Conservation (phyloP, 1,140 invertebrate genomes). For the Platyscapa corneri region DNA sequence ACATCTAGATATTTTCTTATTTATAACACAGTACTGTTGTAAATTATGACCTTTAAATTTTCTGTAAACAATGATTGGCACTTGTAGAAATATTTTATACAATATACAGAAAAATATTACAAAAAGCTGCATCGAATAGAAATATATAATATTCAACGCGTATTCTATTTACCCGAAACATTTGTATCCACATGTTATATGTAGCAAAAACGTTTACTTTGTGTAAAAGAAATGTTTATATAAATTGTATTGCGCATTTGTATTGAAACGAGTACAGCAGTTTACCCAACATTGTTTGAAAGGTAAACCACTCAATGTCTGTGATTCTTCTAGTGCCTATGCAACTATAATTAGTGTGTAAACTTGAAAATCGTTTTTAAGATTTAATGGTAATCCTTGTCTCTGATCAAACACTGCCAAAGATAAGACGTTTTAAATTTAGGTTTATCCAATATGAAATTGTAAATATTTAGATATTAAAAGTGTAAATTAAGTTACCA, state of each 20-base stretch:
- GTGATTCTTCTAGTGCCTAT: conserved; percentile 69
- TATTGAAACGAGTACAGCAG: too few relatives aligned
- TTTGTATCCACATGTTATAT: neutral
- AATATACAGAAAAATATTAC: neutral
- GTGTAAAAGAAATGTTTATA: too few relatives aligned
- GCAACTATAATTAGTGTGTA: conserved; percentile 4
- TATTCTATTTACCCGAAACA: neutral
- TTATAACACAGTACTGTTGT: neutral
- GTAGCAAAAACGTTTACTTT: too few relatives aligned
- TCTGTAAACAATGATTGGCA: neutral
- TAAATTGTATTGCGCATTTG: too few relatives aligned
- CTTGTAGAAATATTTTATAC: too few relatives aligned
- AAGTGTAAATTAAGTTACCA: conserved; percentile 59
- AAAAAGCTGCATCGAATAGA: neutral
- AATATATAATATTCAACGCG: neutral
- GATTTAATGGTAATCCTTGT: conserved; percentile 54
- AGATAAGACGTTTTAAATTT: conserved; percentile 54
- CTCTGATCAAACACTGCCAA: conserved; percentile 60
- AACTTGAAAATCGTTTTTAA: conserved; percentile 44
- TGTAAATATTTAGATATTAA: conserved; percentile 57
- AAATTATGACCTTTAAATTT: neutral
- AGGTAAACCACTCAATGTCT: conserved; percentile 57
- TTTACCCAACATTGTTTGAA: conserved; percentile 34
- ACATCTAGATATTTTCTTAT: neutral
- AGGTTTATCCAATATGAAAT: conserved; percentile 27